Conservation (phyloP, 2,888 invertebrate species). For the Drosophila meridiana region DNA sequence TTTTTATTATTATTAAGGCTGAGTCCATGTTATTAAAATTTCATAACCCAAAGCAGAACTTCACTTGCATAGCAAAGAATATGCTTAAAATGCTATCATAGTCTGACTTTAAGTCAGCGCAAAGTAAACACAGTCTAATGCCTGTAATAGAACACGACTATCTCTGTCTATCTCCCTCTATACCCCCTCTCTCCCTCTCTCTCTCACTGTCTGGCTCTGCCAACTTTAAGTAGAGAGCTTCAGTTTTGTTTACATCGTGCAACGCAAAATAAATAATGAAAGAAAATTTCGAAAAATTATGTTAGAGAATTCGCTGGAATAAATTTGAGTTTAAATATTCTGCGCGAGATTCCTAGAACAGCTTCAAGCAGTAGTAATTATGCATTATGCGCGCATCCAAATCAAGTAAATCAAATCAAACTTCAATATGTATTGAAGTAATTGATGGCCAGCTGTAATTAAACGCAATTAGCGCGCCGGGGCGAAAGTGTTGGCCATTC, state of each 20-base stretch:
- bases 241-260: conserved; percentile 2
- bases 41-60: too few species aligned
- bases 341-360: background rate
- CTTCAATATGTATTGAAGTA: background rate
- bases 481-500: background rate
- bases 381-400: background rate
- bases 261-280: conserved; percentile 7
- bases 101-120: background rate
- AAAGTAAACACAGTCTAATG: background rate
- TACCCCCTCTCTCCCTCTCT: background rate
- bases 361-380: background rate
- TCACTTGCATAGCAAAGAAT: background rate
- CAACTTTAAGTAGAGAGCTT: conserved; percentile 1
- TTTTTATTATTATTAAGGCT: too few species aligned
- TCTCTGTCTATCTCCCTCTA: background rate
- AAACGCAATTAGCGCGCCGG: conserved; percentile 16
- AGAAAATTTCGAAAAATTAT: background rate
- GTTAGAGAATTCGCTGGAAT: background rate
- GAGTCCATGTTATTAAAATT: too few species aligned
- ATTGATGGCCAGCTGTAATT: conserved; percentile 11
- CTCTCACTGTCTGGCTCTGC: background rate
- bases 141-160: conserved; percentile 1
- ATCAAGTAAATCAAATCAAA: conserved; percentile 9
- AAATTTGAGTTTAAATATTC: background rate
- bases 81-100: background rate